Percentiles rank a stretch among this genome's conserved stretches.
Evolutionary conservation across 2,113 vertebrate species (phyloP).

Genomic region (Cephalopholis sonnerati): DNA sequence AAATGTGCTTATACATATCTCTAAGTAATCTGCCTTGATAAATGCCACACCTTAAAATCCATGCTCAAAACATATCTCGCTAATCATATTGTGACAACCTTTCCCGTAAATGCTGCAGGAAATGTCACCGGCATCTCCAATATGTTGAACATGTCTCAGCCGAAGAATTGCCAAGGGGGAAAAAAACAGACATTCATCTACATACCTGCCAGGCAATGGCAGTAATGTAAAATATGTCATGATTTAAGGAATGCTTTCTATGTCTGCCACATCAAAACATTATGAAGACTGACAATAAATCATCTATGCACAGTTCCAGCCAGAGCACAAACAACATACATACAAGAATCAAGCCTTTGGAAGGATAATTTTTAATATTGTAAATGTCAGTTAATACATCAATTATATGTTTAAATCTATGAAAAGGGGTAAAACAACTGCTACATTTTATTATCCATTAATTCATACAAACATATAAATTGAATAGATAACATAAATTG

Average conservation of each 20-base stretch:
- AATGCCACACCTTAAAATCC: constrained; percentile 17
- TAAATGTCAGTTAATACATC: background rate
- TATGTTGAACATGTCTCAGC: constrained; percentile 14
- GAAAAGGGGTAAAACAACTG: background rate
- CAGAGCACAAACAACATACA: no score
- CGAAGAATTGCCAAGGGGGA: background rate
- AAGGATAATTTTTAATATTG: background rate
- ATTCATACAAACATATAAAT: background rate
- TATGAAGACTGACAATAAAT: background rate
- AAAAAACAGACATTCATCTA: background rate
- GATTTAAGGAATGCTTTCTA: background rate
- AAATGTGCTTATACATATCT: background rate
- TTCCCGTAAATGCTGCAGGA: constrained; percentile 33
- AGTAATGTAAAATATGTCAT: constrained; percentile 13
- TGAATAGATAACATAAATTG: no score
- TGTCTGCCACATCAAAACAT: background rate
- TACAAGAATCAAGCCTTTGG: background rate
- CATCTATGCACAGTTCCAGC: background rate
- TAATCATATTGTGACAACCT: constrained; percentile 29
- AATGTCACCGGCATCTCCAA: constrained; percentile 27
- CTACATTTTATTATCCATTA: background rate
- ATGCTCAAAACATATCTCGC: background rate
- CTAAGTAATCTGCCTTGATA: constrained; percentile 3
- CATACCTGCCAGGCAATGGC: constrained; percentile 11
- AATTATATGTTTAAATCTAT: background rate